Evolutionary conservation across 2,797 vertebrate genomes (phyloP).

Genomic region (Toxotes lorentzi): DNA sequence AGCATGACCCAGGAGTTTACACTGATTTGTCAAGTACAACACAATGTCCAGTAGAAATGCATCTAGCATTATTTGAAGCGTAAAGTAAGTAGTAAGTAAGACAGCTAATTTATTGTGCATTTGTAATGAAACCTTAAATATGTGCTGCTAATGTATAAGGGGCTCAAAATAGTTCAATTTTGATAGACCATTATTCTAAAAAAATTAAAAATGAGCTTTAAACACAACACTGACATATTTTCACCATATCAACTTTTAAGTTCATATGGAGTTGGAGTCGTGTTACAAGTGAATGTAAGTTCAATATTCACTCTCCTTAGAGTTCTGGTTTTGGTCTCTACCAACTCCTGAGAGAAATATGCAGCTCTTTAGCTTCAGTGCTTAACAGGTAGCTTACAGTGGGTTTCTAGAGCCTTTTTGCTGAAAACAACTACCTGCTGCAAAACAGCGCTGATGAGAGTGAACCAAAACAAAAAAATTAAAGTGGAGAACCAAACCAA

Average conservation of each 20-base stretch:
- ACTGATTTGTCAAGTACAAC: slow-evolving; percentile 64
- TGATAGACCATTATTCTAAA: not conserved
- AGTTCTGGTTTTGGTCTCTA: not conserved
- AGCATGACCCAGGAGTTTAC: slow-evolving; percentile 54
- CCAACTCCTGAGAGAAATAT: not conserved
- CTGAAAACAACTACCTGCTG: not conserved
- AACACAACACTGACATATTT: not conserved
- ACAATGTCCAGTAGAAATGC: slow-evolving; percentile 41
- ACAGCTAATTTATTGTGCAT: slow-evolving; percentile 24
- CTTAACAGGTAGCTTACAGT: not conserved
- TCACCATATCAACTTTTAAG: not conserved
- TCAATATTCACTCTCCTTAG: not conserved
- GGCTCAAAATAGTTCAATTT: not conserved
- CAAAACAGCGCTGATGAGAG: not conserved
- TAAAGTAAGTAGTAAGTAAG: slow-evolving; percentile 16
- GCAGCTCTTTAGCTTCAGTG: not conserved
- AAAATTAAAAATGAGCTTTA: not conserved
- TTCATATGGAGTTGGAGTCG: not conserved
- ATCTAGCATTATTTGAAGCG: slow-evolving; percentile 30
- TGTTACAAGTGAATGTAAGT: too few species aligned
- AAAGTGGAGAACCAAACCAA: not conserved
- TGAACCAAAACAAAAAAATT: not conserved
- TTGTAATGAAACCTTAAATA: slow-evolving; percentile 17
- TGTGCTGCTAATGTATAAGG: not conserved
- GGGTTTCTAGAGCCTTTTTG: not conserved